Evolutionary conservation across 1,140 invertebrate species (phyloP), one percentile per base, ranked within the genome.

Genomic region (Drosophila tani): DNA sequence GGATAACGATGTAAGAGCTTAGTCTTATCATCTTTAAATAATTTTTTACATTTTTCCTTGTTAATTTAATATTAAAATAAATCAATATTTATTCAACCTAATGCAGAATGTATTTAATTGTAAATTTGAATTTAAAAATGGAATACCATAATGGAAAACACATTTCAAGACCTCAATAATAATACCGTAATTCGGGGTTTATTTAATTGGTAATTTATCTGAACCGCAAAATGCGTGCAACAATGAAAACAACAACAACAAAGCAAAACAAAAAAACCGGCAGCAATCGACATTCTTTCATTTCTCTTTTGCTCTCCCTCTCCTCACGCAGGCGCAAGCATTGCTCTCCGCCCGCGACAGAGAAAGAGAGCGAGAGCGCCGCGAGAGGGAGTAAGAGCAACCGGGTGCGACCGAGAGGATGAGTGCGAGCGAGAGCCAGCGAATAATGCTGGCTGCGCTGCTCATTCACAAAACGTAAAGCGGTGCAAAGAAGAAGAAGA

Each of bases 381-480:
- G 51, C 7, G 43, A 59, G 38, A 58, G 15, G 45, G 47, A 66
- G 47, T 24, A n/a, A 29, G 56, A 41, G 64, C 56, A 47, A 43
- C 32, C 40, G 60, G 49, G 67, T 47, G 38, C 45, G 70, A 45
- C 56, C 35, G 29, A 58, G 56, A 32, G 60, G 41, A 46, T 47
- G 63, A 63, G 64, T 50, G 76, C 40, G 58, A 60, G 62, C 35
- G 53, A 56, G 53, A 56, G 19, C 53, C 53, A 58, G 58, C 35
- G 43, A 32, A 65, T 55, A 60, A 75, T 63, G 76, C 70, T 71
- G 66, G 24, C 68, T 73, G 68, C 55, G 38, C 67, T 60, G 75
- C 83, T 86, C 83, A 86, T 86, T 86, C 83, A 86, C 83, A 86
- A 86, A 86, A 85, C 67, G 63, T 55, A 68, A 68, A 66, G 66